A percentile compares a stretch with the other conserved stretches of the same genome.
These are phyloP conservation scores for Champsocephalus esox DNA, from an alignment of 2,797 vertebrate genomes.

Conservation along the genomic window DNA sequence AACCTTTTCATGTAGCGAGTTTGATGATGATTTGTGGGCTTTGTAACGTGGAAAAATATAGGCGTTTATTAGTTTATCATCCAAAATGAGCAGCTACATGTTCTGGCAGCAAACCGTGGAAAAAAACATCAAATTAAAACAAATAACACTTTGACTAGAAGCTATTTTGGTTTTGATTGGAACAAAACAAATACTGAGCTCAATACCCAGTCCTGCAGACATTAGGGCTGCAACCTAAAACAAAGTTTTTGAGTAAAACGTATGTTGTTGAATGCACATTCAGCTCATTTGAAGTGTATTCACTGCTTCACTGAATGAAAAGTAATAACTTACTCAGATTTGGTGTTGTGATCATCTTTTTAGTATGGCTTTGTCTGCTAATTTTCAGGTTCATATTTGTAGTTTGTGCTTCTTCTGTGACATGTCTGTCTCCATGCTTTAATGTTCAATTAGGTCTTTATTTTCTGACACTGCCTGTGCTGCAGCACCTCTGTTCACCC, in stretches of 20 bases:
- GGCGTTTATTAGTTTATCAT: conserved; percentile 3
- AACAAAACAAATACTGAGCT: not conserved
- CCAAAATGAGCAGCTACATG: conserved; percentile 23
- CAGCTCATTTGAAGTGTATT: not conserved
- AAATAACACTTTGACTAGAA: conserved; percentile 7
- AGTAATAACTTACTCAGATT: not conserved
- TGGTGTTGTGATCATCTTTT: not conserved
- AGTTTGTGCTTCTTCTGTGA: too few relatives aligned
- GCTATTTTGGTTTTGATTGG: not conserved
- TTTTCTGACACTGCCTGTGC: too few relatives aligned
- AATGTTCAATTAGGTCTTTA: too few relatives aligned
- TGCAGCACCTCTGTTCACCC: too few relatives aligned
- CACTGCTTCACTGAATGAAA: not conserved
- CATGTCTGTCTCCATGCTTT: too few relatives aligned
- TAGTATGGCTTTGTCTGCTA: not conserved
- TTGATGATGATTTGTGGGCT: too few relatives aligned
- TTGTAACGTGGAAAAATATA: conserved; percentile 1
- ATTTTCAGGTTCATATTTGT: too few relatives aligned
- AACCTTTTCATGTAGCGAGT: not conserved
- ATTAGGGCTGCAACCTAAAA: not conserved
- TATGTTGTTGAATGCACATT: not conserved
- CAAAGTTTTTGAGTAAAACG: not conserved
- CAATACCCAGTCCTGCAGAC: not conserved
- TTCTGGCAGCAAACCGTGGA: conserved; percentile 22
- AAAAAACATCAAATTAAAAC: conserved; percentile 12